phyloP scores from a whole-genome alignment of 2,888 invertebrate species.

The Reticulitermes lucifugus region DNA sequence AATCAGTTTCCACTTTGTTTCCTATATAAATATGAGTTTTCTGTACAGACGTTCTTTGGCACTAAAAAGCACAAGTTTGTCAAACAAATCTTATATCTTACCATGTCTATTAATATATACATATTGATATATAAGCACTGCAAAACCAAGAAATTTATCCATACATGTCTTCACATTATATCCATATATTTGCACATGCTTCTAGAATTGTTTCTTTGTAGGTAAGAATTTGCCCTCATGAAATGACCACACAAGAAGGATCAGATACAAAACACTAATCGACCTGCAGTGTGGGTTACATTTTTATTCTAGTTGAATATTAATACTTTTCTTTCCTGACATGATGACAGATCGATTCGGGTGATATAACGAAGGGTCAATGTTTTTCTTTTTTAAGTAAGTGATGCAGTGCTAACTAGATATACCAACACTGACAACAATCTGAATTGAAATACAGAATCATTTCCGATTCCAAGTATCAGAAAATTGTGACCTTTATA shows the following conservation, averaged over 20 bases:
- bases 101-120: not conserved
- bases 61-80: slow-evolving; percentile 7
- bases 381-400: not conserved
- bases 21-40: not conserved
- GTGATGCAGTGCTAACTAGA: not conserved
- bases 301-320: not conserved
- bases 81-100: not conserved
- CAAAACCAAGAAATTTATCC: not conserved
- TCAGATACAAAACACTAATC: slow-evolving; percentile 7
- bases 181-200: not conserved
- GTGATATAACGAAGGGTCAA: not conserved
- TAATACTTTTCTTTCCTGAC: not conserved
- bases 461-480: too few relatives aligned
- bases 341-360: not conserved
- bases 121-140: not conserved
- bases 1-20: not conserved
- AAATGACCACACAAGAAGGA: slow-evolving; percentile 1
- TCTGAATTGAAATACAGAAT: not conserved
- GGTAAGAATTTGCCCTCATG: not conserved
- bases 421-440: not conserved
- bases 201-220: not conserved
- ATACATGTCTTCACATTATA: not conserved
- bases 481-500: not conserved
- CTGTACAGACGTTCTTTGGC: slow-evolving; percentile 18
- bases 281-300: not conserved